phyloP scores from a whole-genome alignment of 2,888 invertebrate genomes.

The Junonia oenone region DNA sequence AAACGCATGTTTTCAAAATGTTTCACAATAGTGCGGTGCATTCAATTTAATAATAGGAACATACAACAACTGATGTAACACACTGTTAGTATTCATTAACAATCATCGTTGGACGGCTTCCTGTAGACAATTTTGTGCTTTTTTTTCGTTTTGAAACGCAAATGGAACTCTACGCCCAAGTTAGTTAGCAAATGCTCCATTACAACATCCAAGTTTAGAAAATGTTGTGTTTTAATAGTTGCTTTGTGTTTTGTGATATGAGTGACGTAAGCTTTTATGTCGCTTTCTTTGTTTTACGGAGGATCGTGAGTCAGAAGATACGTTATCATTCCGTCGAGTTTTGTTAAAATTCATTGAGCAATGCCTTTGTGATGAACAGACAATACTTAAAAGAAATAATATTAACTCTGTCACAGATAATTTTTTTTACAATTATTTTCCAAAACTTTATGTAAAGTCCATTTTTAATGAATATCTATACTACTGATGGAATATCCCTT shows the following conservation, averaged over 20 bases:
- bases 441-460: too few species aligned
- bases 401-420: too few species aligned
- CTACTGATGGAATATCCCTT: too few species aligned
- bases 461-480: too few species aligned
- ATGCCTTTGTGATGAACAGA: neutral
- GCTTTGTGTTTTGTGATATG: neutral
- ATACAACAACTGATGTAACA: constrained; percentile 15
- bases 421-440: too few species aligned
- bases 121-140: constrained; percentile 18
- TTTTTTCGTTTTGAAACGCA: neutral
- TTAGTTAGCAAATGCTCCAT: too few species aligned
- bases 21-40: neutral
- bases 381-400: too few species aligned
- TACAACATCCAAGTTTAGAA: neutral
- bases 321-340: neutral
- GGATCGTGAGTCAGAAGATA: neutral
- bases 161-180: neutral
- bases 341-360: neutral
- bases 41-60: constrained; percentile 5
- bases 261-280: neutral
- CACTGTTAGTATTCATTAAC: constrained; percentile 30
- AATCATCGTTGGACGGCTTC: constrained; percentile 24
- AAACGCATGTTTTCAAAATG: neutral
- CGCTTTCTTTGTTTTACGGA: neutral
- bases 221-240: neutral